Conservation (phyloP, 2,113 vertebrate genomes). For the Psittacula cyanocephala region DNA sequence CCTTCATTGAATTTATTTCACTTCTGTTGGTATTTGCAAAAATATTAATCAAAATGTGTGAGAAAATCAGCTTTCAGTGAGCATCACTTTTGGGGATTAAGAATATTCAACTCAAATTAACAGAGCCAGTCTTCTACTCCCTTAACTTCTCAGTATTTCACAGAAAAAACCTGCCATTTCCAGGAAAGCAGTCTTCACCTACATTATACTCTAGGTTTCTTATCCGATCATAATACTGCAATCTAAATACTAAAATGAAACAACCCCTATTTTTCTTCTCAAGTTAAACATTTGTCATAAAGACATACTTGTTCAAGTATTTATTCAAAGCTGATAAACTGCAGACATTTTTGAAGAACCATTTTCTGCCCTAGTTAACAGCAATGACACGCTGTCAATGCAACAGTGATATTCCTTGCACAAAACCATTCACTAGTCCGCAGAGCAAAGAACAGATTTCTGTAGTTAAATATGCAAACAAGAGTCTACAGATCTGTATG, state of each 20-base stretch:
- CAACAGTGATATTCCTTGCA: background rate
- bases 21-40: background rate
- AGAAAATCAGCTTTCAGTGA: background rate
- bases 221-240: background rate
- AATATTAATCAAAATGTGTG: background rate
- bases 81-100: background rate
- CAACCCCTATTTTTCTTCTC: background rate
- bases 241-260: background rate
- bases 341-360: slow-evolving; percentile 15
- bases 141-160: background rate
- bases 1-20: background rate
- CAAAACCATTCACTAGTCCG: background rate
- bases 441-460: background rate
- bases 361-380: slow-evolving; percentile 35
- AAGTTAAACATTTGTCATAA: background rate
- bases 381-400: background rate
- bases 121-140: background rate
- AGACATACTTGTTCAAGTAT: background rate
- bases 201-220: background rate
- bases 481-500: background rate
- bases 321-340: background rate
- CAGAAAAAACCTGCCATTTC: background rate
- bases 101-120: background rate
- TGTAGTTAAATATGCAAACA: background rate
- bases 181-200: background rate